Percentiles rank a stretch among this genome's conserved stretches.
Evolutionary conservation across 1,140 invertebrate genomes (phyloP).

Genomic region (Mycetomoellerius zeteki): DNA sequence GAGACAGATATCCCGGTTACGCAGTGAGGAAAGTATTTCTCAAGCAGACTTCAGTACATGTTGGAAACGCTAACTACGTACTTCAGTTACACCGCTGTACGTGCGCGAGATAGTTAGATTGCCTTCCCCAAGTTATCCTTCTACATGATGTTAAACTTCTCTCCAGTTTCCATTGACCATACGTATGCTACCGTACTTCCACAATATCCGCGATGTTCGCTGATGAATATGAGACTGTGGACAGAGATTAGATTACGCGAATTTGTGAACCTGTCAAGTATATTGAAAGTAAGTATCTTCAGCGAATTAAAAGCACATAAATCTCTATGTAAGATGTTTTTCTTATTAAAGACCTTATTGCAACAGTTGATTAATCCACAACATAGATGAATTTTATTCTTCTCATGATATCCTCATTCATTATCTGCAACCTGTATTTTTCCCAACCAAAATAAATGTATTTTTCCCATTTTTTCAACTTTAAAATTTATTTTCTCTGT

Average conservation of each 20-base stretch:
- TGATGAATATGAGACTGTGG: constrained; percentile 52
- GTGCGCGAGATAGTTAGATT: constrained; percentile 75
- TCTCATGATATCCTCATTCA: no score
- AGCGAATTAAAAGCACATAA: constrained; percentile 4
- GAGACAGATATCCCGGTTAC: constrained; percentile 49
- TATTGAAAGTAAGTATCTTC: neutral
- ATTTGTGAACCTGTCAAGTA: constrained; percentile 35
- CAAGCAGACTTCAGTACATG: constrained; percentile 66
- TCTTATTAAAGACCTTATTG: neutral
- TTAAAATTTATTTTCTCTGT: no score
- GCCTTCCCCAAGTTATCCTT: constrained; percentile 73
- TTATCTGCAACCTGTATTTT: no score
- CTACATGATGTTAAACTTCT: constrained; percentile 68
- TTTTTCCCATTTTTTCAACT: no score
- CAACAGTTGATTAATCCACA: no score
- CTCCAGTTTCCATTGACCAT: constrained; percentile 60
- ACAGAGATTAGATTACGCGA: constrained; percentile 45
- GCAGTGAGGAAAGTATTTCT: constrained; percentile 63
- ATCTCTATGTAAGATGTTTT: neutral
- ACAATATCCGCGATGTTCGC: constrained; percentile 63
- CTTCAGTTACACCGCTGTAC: constrained; percentile 70
- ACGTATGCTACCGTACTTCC: constrained; percentile 60
- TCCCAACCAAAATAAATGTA: no score
- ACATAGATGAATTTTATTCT: no score
- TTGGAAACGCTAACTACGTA: constrained; percentile 57